Base-by-base conservation (phyloP, 2,888 invertebrate species). In the Octonoba sinensis region DNA sequence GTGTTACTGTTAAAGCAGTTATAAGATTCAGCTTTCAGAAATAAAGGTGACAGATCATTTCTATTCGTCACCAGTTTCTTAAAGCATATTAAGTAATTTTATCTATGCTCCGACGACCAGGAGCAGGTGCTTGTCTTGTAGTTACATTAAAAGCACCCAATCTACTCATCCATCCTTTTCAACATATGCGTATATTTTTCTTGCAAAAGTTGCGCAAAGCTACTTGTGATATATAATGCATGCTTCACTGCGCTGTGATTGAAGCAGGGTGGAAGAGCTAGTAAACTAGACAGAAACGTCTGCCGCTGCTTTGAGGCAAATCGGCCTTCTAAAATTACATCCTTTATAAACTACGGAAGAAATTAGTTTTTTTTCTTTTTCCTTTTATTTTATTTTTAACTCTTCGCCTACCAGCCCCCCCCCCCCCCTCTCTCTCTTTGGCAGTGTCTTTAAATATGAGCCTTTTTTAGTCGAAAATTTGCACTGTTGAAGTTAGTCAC, bases 1-100 rank as follows among this genome's bases (percentile, higher is more conserved):
- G 62, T 47, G 57, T 62, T 70, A 47, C 57, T 64, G 57, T 77
- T 57, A 54, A 71, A 71, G 44, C 47, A 57, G 62, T 20, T 47
- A 56, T n/a, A 46, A 47, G 64, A 18, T 64, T 57, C 46, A 27
- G 44, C 47, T 62, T 64, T 20, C 16, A 65, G 64, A 71, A 47
- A 79, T 71, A 62, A 44, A 51, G 46, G 64, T 71, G 74, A 75
- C 69, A 60, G 72, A 18, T 49, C 24, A 65, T 60, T 51, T 66
- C 46, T 57, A 78, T 72, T 24, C 59, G 60, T 66, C 71, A 57
- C 65, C 49, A 49, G 51, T 60, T 20, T 65, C 70, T 44, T 16
- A 59, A 66, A 72, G 64, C 65, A 67, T 62, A 79, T 79, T 79
- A 72, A 72, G 72, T 72, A 79, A 72, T 79, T 73, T 73, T 73